Conservation (phyloP, 2,888 invertebrate species). For the Dugesia japonica region DNA sequence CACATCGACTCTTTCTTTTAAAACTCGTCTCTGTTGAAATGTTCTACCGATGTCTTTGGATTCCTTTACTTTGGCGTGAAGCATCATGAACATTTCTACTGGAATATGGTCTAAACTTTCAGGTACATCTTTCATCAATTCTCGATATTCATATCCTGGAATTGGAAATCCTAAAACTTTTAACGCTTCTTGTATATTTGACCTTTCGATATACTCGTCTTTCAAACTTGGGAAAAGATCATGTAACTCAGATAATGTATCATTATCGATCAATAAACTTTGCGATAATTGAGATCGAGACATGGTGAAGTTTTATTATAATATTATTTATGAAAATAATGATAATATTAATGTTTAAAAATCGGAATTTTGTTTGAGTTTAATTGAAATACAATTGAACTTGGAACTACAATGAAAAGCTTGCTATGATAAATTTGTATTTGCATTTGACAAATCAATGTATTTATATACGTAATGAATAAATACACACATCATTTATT, state of each 20-base stretch:
- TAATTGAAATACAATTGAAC: no score
- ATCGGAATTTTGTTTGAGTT: no score
- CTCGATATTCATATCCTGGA: conserved; percentile 28
- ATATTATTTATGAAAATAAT: no score
- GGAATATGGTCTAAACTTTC: conserved; percentile 16
- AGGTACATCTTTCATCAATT: conserved; percentile 21
- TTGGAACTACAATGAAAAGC: no score
- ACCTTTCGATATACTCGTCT: not conserved
- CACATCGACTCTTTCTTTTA: not conserved
- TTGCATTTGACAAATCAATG: no score
- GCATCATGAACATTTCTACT: conserved; percentile 41
- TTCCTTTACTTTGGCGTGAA: conserved; percentile 66
- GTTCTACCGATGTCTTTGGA: conserved; percentile 69
- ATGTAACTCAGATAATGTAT: not conserved
- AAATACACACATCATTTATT: no score
- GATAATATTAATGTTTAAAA: no score
- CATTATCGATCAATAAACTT: conserved; percentile 17
- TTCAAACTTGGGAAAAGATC: conserved; percentile 12
- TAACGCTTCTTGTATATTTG: conserved; percentile 17
- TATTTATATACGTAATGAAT: no score
- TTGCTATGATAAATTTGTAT: no score
- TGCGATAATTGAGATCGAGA: not conserved
- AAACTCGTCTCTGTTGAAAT: conserved; percentile 64
- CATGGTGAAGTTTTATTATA: conserved; percentile 20
- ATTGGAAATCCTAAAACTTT: conserved; percentile 3